phyloP scores from a whole-genome alignment of 1,140 invertebrate genomes.

The Akabosia matsudoensis region DNA sequence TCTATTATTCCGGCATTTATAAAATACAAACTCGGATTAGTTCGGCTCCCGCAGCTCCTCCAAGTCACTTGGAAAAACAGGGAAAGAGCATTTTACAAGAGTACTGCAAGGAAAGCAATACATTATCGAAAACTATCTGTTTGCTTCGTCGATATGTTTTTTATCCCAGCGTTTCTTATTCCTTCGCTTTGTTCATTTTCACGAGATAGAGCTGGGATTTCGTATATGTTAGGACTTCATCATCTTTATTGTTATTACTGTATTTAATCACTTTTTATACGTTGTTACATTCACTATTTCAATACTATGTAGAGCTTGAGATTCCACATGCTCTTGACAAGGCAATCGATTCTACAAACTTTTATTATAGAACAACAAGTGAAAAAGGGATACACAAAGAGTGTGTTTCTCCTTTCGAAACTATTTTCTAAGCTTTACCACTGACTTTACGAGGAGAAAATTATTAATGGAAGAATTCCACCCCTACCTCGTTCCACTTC shows the following conservation, averaged over 20 bases:
- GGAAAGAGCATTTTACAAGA: no score
- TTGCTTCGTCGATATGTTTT: no score
- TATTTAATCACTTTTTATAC: conserved; percentile 13
- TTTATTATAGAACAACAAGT: background rate
- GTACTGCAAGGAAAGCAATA: background rate
- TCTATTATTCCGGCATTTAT: conserved; percentile 24
- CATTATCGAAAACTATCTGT: no score
- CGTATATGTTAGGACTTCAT: no score
- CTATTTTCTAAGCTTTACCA: no score
- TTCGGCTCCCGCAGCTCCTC: conserved; percentile 18
- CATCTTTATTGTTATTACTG: conserved; percentile 9
- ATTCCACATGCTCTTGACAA: conserved; percentile 10
- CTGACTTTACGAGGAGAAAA: no score
- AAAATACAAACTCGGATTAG: conserved; percentile 25
- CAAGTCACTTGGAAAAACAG: conserved; percentile 5
- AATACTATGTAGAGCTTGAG: no score
- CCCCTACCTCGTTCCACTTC: background rate
- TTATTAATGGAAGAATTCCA: background rate
- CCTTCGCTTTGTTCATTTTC: no score
- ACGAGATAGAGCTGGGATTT: no score
- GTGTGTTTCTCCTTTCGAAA: background rate
- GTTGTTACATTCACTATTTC: no score
- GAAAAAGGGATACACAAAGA: background rate
- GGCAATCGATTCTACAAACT: background rate
- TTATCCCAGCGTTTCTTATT: no score